Conservation (phyloP, 35 echinoderm and acorn worm genomes). For the Lytechinus variegatus region DNA sequence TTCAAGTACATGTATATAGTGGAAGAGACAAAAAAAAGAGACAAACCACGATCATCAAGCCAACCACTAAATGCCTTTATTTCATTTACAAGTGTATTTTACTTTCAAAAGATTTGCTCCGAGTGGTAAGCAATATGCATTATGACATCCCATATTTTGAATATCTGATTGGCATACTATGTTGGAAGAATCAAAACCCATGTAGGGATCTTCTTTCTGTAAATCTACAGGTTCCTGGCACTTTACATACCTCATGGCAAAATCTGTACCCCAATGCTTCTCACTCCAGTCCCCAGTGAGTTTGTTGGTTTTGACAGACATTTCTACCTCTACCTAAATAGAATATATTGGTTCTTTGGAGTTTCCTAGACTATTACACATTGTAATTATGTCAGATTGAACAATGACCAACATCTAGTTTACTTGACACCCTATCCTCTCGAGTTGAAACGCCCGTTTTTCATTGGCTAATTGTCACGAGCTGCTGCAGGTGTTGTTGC, state of each 20-base stretch:
- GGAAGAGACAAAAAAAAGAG: neutral
- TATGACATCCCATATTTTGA: neutral
- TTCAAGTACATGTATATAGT: neutral
- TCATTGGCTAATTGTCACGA: slow-evolving; percentile 41
- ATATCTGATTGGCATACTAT: neutral
- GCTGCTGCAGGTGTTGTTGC: slow-evolving; percentile 48
- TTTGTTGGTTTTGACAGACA: neutral
- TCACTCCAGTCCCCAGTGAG: neutral
- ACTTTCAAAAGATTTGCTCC: neutral
- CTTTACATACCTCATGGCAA: neutral
- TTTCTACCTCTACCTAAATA: neutral
- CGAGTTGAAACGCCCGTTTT: slow-evolving; percentile 2
- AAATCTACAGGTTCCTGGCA: neutral
- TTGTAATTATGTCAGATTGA: neutral
- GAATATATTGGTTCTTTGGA: neutral
- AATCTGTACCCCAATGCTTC: neutral
- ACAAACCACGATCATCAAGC: neutral
- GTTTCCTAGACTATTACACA: neutral
- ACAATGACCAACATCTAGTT: slow-evolving; percentile 7
- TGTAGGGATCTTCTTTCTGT: neutral
- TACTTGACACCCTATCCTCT: slow-evolving; percentile 39
- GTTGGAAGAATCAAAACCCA: neutral
- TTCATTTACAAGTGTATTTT: neutral
- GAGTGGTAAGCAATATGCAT: neutral
- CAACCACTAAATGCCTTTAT: neutral